These are phyloP conservation scores for Podarcis cretensis DNA, from an alignment of 2,113 vertebrate species.

Conservation along the genomic window DNA sequence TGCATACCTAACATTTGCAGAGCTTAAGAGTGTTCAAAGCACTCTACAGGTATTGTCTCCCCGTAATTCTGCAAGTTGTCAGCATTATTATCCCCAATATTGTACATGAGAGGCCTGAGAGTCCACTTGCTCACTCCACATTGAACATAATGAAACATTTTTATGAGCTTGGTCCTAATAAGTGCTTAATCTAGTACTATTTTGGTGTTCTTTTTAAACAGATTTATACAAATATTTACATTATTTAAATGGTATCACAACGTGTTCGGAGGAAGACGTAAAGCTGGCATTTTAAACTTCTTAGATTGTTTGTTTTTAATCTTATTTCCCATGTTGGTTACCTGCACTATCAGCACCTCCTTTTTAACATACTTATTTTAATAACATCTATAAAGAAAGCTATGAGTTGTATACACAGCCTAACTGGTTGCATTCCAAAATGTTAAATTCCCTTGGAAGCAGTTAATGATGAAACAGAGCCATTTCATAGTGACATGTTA, in stretches of 20 bases:
- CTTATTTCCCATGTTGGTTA: neutral
- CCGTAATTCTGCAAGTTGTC: too few species aligned
- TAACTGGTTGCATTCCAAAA: neutral
- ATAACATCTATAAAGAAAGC: slow-evolving; percentile 11
- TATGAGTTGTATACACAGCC: neutral
- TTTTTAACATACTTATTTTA: neutral
- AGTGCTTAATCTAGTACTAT: neutral
- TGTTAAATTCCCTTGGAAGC: slow-evolving; percentile 81
- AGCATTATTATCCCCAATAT: too few species aligned
- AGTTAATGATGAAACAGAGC: slow-evolving; percentile 87
- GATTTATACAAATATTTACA: neutral
- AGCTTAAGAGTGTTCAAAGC: too few species aligned
- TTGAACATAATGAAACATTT: neutral
- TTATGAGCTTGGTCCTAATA: neutral
- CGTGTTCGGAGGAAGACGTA: neutral
- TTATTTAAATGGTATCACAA: too few species aligned
- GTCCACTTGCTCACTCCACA: neutral
- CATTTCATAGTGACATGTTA: slow-evolving; percentile 71
- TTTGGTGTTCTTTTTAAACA: neutral
- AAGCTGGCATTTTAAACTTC: neutral
- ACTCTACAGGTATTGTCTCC: too few species aligned
- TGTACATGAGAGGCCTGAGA: too few species aligned
- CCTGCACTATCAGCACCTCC: too few species aligned
- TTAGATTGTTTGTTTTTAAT: neutral
- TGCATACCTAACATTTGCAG: too few species aligned